These are phyloP conservation scores for Platichthys stellatus DNA, from an alignment of 2,113 vertebrate genomes.

Conservation along the genomic window DNA sequence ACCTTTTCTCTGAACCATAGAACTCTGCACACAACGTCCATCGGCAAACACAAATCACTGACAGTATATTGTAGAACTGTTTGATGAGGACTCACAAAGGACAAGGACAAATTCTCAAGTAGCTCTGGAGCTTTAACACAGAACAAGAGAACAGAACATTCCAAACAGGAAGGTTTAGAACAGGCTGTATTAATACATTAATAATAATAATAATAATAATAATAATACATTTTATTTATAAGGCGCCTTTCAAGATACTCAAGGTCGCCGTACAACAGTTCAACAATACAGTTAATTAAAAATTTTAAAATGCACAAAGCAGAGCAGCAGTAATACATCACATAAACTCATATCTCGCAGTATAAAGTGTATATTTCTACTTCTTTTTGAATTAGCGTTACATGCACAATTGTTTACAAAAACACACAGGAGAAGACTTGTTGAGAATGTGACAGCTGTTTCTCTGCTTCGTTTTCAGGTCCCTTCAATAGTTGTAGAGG, in stretches of 20 bases:
- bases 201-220: too few species aligned
- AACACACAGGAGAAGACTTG: conserved; percentile 1
- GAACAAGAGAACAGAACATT: background rate
- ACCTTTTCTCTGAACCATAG: too few species aligned
- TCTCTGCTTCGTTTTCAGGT: conserved; percentile 33
- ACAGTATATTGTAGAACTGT: background rate
- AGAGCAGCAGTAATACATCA: background rate
- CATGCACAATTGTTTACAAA: background rate
- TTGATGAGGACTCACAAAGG: background rate
- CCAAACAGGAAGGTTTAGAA: background rate
- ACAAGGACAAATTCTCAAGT: background rate
- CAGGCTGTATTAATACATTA: too few species aligned
- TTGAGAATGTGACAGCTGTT: background rate
- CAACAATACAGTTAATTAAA: too few species aligned
- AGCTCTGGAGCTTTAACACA: background rate
- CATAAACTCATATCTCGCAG: background rate
- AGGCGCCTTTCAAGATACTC: too few species aligned
- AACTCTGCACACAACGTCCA: too few species aligned
- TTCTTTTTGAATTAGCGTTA: background rate
- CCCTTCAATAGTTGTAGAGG: conserved; percentile 16
- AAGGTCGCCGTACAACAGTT: too few species aligned
- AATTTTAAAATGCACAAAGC: too few species aligned
- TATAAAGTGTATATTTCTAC: background rate
- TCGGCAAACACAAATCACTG: too few species aligned
- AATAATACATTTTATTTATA: too few species aligned